Evolutionary conservation across 1,140 invertebrate genomes (phyloP), one percentile per base, ranked within the genome.

Genomic region (Drosophila nikananu): DNA sequence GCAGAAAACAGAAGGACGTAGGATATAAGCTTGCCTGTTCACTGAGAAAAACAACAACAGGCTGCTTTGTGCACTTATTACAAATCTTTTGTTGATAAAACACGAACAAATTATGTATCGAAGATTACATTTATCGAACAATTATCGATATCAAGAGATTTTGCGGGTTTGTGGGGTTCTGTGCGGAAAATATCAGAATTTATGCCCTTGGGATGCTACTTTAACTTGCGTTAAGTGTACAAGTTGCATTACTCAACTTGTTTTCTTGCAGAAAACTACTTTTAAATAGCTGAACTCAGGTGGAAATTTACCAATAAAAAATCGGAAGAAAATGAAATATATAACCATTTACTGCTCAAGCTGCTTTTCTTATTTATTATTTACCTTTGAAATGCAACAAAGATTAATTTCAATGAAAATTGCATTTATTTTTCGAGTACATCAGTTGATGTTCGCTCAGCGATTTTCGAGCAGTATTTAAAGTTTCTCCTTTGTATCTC

Each of bases 401-500:
- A 39, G 17, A 23, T 23, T 37, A 23, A 23, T 23, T 17, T 23
- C 21, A 9, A 10, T 27, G 19, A 4, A 21, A 37, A 23, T 39
- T 23, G 32, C 13, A 23, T n/a, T 39, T 35, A 32, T 21, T 52
- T 35, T 21, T 5, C 25, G 7, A 23, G 25, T 41, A 32, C 5
- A 32, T 9, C n/a, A 15, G 25, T 30, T 17, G 27, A 32, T 32
- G 19, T 42, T 65, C 19, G 15, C 23, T 25, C 27, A 25, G 10
- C 39, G 37, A 61, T 35, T 65, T 13, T 19, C 21, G 5, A 65
- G 13, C 39, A 30, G 30, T 66, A 35, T 66, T 32, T 44, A 66
- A 41, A 44, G 58, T 63, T 61, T 17, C 21, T 1, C 25, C 32
- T n/a, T 32, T 37, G 46, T 35, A 27, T 62, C 42, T 52, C 30